These are phyloP conservation scores for Bathynomus jamesi DNA, from an alignment of 1,140 invertebrate species.

Conservation along the genomic window DNA sequence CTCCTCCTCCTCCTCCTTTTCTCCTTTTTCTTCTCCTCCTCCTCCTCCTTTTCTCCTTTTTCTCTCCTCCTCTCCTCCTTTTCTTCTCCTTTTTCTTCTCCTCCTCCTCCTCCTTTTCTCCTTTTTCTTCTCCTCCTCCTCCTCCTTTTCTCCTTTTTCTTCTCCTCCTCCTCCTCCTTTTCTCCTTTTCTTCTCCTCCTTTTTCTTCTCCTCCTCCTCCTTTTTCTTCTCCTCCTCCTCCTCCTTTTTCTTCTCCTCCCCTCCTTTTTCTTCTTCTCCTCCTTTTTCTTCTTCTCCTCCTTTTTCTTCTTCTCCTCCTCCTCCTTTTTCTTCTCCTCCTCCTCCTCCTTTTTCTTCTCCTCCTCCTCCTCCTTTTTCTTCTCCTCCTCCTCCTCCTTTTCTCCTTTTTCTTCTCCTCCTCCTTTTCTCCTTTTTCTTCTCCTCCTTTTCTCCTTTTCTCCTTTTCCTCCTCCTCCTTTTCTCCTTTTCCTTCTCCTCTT, in stretches of 20 bases:
- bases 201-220: neutral
- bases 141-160: neutral
- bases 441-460: too few relatives aligned
- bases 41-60: neutral
- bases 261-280: neutral
- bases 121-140: neutral
- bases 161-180: neutral
- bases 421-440: too few relatives aligned
- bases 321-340: neutral
- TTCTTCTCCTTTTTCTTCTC: neutral
- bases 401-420: too few relatives aligned
- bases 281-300: neutral
- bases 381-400: neutral
- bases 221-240: neutral
- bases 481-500: too few relatives aligned
- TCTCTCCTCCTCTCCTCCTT: too few relatives aligned
- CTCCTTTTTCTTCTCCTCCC: neutral
- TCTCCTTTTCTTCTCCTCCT: neutral
- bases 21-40: neutral
- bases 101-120: neutral
- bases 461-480: too few relatives aligned
- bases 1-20: neutral
- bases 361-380: neutral
- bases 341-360: neutral
- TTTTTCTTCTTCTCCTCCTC: neutral